Evolutionary conservation across 1,140 invertebrate species (phyloP), one percentile per base, ranked within the genome.

Genomic region (Saxidomus purpurata): DNA sequence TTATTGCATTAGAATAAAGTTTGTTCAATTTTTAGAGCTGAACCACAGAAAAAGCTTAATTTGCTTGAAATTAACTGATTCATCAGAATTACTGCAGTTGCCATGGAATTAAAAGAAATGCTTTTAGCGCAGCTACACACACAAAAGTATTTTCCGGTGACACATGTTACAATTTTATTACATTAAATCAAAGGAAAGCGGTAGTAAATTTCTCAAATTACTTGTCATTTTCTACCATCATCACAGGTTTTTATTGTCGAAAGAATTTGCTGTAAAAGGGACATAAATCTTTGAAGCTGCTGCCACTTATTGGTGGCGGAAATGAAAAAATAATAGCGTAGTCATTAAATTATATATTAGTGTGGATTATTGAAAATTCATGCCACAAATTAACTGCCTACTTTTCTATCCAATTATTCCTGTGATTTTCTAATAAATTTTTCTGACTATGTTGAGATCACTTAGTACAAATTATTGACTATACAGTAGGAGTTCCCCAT

Each of bases 271-370:
- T n/a, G 38, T 71, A 38, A 71, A 71, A 71, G 36, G 34, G 34
- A 71, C 67, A 71, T 71, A 71, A 71, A 71, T 71, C 67, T 71
- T 38, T 71, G 31, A 36, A 40, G 34, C 67, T 0, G 1, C 4
- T 71, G 67, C 36, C 34, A 19, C 22, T 15, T 71, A 9, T 36
- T n/a, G 67, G 36, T 71, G 67, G 34, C 67, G 67, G 67, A 71
- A 71, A 71, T 71, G 67, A 71, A 71, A 71, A 71, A 38, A 71
- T 71, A 71, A 38, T 38, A 71, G 67, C 25, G 22, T 9, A 38
- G 67, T 38, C 11, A 71, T 38, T 71, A 71, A 71, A 71, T 71
- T 38, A 71, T 38, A 71, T 71, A 71, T 71, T 71, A 71, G 34
- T 28, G n/a, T 15, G 17, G 67, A 71, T 71, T 71, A 71, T 71